Conservation (phyloP, 2,113 vertebrate species). For the Diadophis punctatus region DNA sequence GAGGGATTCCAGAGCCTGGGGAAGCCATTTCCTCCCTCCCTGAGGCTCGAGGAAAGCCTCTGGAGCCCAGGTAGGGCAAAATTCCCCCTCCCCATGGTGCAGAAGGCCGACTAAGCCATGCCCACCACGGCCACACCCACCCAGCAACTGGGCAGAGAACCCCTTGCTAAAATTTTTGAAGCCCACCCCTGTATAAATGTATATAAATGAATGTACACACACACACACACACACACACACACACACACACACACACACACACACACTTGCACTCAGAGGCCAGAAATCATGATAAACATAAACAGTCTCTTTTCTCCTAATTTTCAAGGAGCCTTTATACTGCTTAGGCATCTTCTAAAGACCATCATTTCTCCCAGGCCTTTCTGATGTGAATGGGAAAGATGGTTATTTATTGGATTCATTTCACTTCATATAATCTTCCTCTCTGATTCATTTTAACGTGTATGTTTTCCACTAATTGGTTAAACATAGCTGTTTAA, state of each 20-base stretch:
- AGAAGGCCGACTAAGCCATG: no score
- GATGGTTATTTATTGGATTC: background rate
- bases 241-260: no score
- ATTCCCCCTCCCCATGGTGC: no score
- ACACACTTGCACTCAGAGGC: background rate
- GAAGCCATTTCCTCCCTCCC: no score
- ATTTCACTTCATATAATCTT: background rate
- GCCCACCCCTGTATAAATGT: background rate
- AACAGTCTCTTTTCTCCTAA: background rate
- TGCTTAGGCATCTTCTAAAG: background rate
- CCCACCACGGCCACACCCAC: no score
- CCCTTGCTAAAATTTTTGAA: no score
- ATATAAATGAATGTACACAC: no score
- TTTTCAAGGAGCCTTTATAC: background rate
- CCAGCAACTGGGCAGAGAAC: no score
- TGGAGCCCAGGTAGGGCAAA: no score
- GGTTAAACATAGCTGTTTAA: background rate
- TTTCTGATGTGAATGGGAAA: background rate
- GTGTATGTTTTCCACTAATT: background rate
- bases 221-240: no score
- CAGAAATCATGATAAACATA: background rate
- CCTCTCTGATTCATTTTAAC: background rate
- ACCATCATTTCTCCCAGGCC: background rate
- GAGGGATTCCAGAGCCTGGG: no score
- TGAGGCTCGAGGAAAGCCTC: no score